phyloP scores from a whole-genome alignment of 2,888 invertebrate genomes.

The Lamproptera curius region DNA sequence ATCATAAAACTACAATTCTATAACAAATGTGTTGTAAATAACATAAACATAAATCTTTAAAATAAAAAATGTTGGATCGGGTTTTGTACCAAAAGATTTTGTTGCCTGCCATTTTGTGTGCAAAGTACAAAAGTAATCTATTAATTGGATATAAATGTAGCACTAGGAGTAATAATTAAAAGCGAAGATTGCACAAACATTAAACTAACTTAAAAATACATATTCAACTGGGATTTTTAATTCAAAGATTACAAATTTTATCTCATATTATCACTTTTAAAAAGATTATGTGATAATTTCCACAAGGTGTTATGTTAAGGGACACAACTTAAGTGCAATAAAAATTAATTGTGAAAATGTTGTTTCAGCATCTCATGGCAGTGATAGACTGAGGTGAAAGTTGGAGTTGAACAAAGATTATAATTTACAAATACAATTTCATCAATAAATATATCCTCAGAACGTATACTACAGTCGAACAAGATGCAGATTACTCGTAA shows the following conservation, averaged over 20 bases:
- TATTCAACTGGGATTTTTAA: background rate
- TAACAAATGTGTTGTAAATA: constrained; percentile 20
- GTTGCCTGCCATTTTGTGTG: constrained; percentile 3
- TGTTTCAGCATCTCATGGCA: constrained; percentile 19
- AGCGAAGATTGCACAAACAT: constrained; percentile 18
- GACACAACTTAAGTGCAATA: constrained; percentile 10
- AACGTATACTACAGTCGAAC: too few relatives aligned
- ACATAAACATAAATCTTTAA: constrained; percentile 10
- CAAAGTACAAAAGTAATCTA: constrained; percentile 4
- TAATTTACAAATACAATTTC: background rate
- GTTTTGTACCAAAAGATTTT: constrained; percentile 5
- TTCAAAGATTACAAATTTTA: constrained; percentile 10
- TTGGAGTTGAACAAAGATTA: background rate
- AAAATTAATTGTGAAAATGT: constrained; percentile 10
- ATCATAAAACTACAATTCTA: constrained; percentile 14
- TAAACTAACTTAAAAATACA: constrained; percentile 10
- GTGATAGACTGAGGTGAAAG: constrained; percentile 14
- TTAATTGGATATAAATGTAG: constrained; percentile 11
- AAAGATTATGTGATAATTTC: constrained; percentile 3
- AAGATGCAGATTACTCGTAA: too few relatives aligned
- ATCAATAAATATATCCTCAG: constrained; percentile 8
- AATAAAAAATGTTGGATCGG: constrained; percentile 3
- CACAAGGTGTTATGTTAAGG: constrained; percentile 4
- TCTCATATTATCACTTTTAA: constrained; percentile 7
- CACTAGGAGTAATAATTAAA: constrained; percentile 10